These are phyloP conservation scores for Fragum whitleyi DNA, from an alignment of 2,888 invertebrate species.

Conservation along the genomic window DNA sequence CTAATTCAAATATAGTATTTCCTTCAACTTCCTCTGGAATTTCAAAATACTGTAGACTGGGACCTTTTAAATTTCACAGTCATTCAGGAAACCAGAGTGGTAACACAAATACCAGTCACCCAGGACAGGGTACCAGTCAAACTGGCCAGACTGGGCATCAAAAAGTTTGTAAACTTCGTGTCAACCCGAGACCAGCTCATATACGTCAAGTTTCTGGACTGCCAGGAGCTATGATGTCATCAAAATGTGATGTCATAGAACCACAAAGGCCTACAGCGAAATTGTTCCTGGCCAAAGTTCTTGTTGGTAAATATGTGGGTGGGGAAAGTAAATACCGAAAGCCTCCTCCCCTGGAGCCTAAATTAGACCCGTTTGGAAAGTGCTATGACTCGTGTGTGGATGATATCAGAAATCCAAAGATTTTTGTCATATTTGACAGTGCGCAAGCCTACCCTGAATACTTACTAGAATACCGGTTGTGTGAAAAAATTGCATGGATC, in stretches of 20 bases:
- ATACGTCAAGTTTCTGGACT: slow-evolving; percentile 46
- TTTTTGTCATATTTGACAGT: slow-evolving; percentile 83
- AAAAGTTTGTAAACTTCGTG: slow-evolving; percentile 15
- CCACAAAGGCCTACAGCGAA: slow-evolving; percentile 57
- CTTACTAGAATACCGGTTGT: slow-evolving; percentile 76
- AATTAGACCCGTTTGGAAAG: slow-evolving; percentile 77
- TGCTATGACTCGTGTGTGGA: slow-evolving; percentile 83
- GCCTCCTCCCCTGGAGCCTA: slow-evolving; percentile 76
- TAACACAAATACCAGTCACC: neutral
- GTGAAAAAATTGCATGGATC: neutral
- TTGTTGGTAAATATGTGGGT: slow-evolving; percentile 79
- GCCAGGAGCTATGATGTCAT: slow-evolving; percentile 32
- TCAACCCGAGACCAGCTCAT: slow-evolving; percentile 43
- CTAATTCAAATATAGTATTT: slow-evolving; percentile 12
- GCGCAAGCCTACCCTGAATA: slow-evolving; percentile 83
- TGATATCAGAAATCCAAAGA: slow-evolving; percentile 77
- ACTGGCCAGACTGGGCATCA: slow-evolving; percentile 13
- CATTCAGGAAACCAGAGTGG: neutral
- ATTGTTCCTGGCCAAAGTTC: slow-evolving; percentile 81
- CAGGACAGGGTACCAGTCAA: slow-evolving; percentile 8
- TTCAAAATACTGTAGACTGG: slow-evolving; percentile 3
- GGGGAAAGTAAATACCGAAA: slow-evolving; percentile 77
- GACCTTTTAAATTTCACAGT: slow-evolving; percentile 8
- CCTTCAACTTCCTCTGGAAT: neutral
- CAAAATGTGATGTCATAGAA: slow-evolving; percentile 28